These are phyloP conservation scores for Pocillopora damicornis DNA, from an alignment of 64 coral and sea anemone species.

Conservation along the genomic window DNA sequence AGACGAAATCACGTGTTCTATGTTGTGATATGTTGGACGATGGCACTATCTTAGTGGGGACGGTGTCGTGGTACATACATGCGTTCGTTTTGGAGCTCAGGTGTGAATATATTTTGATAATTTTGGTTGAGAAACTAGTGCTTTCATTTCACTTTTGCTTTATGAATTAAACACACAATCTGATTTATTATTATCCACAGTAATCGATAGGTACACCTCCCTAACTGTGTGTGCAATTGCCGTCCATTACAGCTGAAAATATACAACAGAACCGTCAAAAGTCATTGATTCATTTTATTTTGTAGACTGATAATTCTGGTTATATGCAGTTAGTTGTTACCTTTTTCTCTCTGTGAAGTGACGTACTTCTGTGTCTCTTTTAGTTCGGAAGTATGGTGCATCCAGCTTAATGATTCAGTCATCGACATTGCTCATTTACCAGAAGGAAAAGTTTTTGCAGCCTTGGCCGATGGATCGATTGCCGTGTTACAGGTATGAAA, in stretches of 20 bases:
- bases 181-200: no score
- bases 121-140: no score
- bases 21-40: conserved; percentile 69
- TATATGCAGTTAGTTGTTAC: not conserved
- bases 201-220: no score
- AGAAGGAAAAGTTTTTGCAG: conserved; percentile 75
- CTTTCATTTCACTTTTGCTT: no score
- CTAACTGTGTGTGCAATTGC: no score
- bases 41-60: conserved; percentile 75
- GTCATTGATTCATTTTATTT: no score
- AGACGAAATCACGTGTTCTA: conserved; percentile 83
- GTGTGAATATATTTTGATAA: not conserved
- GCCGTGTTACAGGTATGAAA: conserved; percentile 50
- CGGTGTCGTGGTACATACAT: conserved; percentile 74
- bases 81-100: conserved; percentile 60
- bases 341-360: not conserved
- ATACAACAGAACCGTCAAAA: no score
- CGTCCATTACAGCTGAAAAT: no score
- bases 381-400: conserved; percentile 75
- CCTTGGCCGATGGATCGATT: conserved; percentile 80
- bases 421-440: conserved; percentile 60
- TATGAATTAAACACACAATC: no score
- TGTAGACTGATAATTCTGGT: no score
- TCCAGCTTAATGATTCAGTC: conserved; percentile 82
- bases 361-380: not conserved